Evolutionary conservation across 2,888 invertebrate species (phyloP), one percentile per base, ranked within the genome.

Genomic region (Ferdinandea cuprea): DNA sequence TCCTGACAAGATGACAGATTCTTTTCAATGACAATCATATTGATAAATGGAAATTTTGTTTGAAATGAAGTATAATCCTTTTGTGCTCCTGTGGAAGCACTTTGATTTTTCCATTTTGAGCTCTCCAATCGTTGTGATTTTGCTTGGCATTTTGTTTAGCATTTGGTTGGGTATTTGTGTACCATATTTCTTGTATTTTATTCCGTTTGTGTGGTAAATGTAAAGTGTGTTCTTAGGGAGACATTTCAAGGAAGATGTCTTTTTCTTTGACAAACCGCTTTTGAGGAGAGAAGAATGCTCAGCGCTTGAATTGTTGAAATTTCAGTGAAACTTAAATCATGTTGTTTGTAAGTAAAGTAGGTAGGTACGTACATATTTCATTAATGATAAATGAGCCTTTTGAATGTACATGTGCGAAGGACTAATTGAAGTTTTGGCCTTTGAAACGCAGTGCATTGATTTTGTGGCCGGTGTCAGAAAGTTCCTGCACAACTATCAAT

Each of bases 1-100:
- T 32, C 61, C 35, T 71, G 81, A 66, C 81, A 77, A 35, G 77
- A 72, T 77, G 81, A 81, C 81, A 77, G 81, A 81, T 81, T 25
- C 81, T 81, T 77, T 77, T 81, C 81, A 77, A 77, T 71, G 81
- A 81, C 81, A 81, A 81, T 81, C 81, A 81, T 77, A 77, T 81
- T 81, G 81, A 77, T 76, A 81, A 81, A 81, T 81, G 66, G 81
- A 68, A 77, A 81, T 66, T 81, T 77, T 48, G 46, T 46, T 59
- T 76, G 48, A 65, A 68, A 46, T 40, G 44, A 61, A 66, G 65
- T 50, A 71, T 59, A 77, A 72, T 77, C 77, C 77, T 72, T 77
- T 46, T 32, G 3, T 11, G 48, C 30, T 30, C n/a, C 30, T 13
- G 13, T 30, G 58, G 17, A 42, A 74, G 9, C 37, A 42, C 50